Evolutionary conservation across 2,113 vertebrate species (phyloP).

Genomic region (Pedetes capensis): DNA sequence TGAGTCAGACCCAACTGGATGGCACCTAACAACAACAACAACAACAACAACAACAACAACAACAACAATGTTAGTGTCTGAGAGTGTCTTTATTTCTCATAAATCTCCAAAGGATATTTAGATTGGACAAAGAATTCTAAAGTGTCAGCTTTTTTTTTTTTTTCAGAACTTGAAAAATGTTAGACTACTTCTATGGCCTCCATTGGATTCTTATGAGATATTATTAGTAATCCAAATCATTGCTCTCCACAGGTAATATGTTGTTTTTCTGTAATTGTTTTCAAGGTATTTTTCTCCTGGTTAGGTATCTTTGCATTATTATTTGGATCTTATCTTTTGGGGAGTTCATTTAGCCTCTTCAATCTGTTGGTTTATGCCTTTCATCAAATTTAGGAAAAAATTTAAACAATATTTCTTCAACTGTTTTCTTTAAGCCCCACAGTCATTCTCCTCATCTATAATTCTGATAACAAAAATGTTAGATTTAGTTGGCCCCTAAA

Average conservation of each 20-base stretch:
- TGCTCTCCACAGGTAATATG: too few species aligned
- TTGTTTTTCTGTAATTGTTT: not conserved
- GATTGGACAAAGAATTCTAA: not conserved
- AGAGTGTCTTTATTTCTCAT: not conserved
- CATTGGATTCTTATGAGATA: not conserved
- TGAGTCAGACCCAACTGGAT: too few species aligned
- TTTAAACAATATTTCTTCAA: not conserved
- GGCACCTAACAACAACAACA: too few species aligned
- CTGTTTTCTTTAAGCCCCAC: not conserved
- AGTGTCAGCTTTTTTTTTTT: not conserved
- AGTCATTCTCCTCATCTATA: not conserved
- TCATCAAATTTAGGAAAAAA: not conserved
- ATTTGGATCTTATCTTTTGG: not conserved
- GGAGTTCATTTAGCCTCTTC: not conserved
- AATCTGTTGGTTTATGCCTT: not conserved
- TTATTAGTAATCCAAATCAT: not conserved
- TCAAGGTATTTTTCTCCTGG: not conserved
- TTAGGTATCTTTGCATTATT: not conserved
- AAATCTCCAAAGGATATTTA: not conserved
- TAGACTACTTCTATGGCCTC: not conserved
- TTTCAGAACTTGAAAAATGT: not conserved
- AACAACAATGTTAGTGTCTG: too few species aligned
- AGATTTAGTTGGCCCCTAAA: not conserved
- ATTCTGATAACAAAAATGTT: not conserved
- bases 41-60: too few species aligned